Conservation (phyloP, 1,140 invertebrate species). For the Drosophila nebulosa region DNA sequence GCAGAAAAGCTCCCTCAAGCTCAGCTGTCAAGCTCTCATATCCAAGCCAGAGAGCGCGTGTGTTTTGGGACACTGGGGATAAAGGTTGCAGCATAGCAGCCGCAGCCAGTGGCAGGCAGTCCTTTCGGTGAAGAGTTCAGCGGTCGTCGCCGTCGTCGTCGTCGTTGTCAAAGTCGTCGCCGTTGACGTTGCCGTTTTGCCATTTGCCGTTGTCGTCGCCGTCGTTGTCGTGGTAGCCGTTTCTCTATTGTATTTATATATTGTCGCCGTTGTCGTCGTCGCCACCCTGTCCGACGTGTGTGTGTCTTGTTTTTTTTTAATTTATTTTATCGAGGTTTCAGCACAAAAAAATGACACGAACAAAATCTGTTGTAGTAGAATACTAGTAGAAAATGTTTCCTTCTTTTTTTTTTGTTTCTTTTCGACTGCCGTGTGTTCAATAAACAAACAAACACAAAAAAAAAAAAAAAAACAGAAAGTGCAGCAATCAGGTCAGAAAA, state of each 20-base stretch:
- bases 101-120: conserved; percentile 60
- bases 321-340: conserved; percentile 11
- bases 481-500: conserved; percentile 70
- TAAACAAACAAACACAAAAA: too few relatives aligned
- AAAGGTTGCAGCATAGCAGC: conserved; percentile 58
- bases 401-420: neutral
- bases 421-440: conserved; percentile 17
- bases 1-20: conserved; percentile 36
- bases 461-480: neutral
- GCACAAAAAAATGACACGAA: conserved; percentile 63
- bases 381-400: neutral
- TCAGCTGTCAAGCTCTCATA: conserved; percentile 34
- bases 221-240: conserved; percentile 20
- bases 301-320: neutral
- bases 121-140: conserved; percentile 78
- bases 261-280: conserved; percentile 20
- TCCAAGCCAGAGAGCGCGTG: neutral
- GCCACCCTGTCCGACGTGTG: conserved; percentile 36
- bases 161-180: conserved; percentile 16
- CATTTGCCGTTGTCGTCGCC: conserved; percentile 31
- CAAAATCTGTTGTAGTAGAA: conserved; percentile 45
- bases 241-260: conserved; percentile 28
- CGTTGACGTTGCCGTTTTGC: conserved; percentile 28
- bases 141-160: conserved; percentile 34
- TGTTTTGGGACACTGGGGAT: conserved; percentile 33